Percentiles rank a stretch among this genome's conserved stretches.
Conservation (phyloP, 2,113 vertebrate genomes). For the Erythrolamprus reginae region DNA sequence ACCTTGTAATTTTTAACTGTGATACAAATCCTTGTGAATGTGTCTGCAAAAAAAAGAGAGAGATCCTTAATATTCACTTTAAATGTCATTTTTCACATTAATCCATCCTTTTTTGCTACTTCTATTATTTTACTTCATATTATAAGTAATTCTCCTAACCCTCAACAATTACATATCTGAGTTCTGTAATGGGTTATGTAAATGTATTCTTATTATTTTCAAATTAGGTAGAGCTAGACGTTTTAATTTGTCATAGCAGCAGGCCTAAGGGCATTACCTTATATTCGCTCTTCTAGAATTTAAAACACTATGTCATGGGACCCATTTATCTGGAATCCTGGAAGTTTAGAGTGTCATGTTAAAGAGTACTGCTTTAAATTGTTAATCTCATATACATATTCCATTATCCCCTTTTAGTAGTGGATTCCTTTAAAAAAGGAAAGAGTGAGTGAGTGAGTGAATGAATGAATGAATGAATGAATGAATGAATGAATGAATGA, state of each 20-base stretch:
- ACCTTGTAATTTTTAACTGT: not conserved
- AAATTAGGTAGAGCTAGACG: not conserved
- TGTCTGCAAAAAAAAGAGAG: slow-evolving; percentile 24
- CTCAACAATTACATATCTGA: not conserved
- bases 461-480: not conserved
- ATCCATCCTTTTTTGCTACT: not conserved
- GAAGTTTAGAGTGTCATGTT: not conserved
- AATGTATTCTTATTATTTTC: not conserved
- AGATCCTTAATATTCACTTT: slow-evolving; percentile 12
- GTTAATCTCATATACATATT: not conserved
- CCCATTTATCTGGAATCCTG: not conserved
- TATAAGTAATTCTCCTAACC: not conserved
- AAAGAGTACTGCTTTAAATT: not conserved
- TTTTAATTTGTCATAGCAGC: not conserved
- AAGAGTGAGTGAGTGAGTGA: not conserved
- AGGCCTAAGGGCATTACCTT: slow-evolving; percentile 24
- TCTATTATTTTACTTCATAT: slow-evolving; percentile 9
- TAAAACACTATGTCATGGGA: slow-evolving; percentile 20
- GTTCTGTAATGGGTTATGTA: not conserved
- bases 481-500: not conserved
- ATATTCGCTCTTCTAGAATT: not conserved
- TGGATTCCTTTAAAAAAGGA: not conserved
- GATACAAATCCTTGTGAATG: not conserved
- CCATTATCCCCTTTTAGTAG: not conserved
- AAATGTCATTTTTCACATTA: slow-evolving; percentile 13